A percentile compares a stretch with the other conserved stretches of the same genome.
phyloP scores from a whole-genome alignment of 2,797 vertebrate genomes.

The Gymnothorax reevesii region DNA sequence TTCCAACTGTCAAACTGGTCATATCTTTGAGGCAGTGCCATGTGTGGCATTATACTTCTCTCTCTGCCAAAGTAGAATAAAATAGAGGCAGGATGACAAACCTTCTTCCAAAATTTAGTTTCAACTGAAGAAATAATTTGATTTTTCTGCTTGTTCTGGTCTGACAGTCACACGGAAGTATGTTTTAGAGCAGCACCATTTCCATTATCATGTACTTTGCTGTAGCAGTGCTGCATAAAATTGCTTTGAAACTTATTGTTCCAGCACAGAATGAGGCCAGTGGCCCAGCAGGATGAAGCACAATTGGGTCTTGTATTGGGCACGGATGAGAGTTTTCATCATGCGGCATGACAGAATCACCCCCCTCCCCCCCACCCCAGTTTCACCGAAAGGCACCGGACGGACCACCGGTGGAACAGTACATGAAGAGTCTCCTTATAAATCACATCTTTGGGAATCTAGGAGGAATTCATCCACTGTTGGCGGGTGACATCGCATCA shows the following conservation, averaged over 20 bases:
- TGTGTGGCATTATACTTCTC: background rate
- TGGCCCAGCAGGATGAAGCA: background rate
- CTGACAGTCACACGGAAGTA: constrained; percentile 1
- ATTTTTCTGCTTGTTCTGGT: background rate
- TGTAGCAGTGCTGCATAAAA: background rate
- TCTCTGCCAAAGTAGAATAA: background rate
- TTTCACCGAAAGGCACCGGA: too few relatives aligned
- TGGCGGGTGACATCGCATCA: too few relatives aligned
- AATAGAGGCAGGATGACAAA: background rate
- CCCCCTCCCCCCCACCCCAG: too few relatives aligned
- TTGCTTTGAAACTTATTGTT: background rate
- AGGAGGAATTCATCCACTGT: too few relatives aligned
- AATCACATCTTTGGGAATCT: background rate
- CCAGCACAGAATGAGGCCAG: background rate
- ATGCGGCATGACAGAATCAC: background rate
- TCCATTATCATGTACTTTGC: background rate
- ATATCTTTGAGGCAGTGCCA: background rate
- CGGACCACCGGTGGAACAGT: background rate
- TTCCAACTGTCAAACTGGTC: background rate
- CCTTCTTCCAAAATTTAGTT: background rate
- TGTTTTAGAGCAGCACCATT: background rate
- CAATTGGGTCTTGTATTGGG: background rate
- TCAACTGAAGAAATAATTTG: background rate
- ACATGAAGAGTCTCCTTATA: background rate
- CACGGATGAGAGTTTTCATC: background rate